Evolutionary conservation across 2,113 vertebrate species (phyloP).

Genomic region (Chionodraco myersi): DNA sequence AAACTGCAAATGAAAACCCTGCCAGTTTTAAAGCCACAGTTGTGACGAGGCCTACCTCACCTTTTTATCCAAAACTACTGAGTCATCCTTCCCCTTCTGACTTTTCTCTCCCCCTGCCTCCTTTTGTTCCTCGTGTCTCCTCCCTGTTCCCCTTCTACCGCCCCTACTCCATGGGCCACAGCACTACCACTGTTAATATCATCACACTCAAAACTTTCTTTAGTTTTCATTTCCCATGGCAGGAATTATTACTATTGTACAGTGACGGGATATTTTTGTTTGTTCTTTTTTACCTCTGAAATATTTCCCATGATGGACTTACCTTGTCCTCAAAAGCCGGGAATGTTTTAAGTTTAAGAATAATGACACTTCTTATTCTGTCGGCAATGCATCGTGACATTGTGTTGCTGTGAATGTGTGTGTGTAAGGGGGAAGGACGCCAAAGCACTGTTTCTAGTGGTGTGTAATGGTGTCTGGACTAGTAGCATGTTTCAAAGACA

Average conservation of each 20-base stretch:
- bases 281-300: conserved; percentile 33
- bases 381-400: conserved; percentile 41
- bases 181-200: conserved; percentile 71
- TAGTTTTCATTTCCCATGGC: conserved; percentile 63
- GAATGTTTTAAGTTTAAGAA: conserved; percentile 21
- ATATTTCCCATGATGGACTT: conserved; percentile 19
- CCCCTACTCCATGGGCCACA: conserved; percentile 59
- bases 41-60: conserved; percentile 86
- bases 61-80: conserved; percentile 88
- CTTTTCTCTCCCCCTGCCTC: conserved; percentile 2
- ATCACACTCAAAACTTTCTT: conserved; percentile 46
- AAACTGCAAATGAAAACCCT: conserved; percentile 78
- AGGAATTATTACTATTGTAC: conserved; percentile 74
- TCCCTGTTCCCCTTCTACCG: neutral
- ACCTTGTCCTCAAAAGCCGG: conserved; percentile 7
- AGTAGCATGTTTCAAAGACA: conserved; percentile 56
- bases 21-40: conserved; percentile 85
- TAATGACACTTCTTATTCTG: conserved; percentile 3
- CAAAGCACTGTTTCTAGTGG: conserved; percentile 52
- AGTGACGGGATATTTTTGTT: conserved; percentile 44
- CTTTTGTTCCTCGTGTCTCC: conserved; percentile 24
- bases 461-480: conserved; percentile 50
- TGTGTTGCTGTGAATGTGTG: conserved; percentile 31
- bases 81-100: conserved; percentile 53
- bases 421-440: conserved; percentile 16